phyloP scores from a whole-genome alignment of 2,888 invertebrate species.

The Brassicogethes aeneus region DNA sequence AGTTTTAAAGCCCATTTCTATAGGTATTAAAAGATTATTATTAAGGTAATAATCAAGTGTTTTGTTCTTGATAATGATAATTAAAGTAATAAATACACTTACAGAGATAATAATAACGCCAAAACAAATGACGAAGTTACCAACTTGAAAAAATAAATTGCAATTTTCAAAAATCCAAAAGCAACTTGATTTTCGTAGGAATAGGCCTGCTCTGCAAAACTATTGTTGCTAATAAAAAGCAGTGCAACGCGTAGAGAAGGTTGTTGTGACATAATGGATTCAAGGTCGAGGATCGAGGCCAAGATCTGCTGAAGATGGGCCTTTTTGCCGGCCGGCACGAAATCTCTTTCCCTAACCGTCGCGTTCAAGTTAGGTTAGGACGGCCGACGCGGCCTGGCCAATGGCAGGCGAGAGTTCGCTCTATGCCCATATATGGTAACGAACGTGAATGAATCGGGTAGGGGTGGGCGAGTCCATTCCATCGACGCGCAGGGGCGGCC shows the following conservation, averaged over 20 bases:
- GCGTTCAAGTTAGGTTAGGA: conserved; percentile 35
- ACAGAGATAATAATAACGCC: too few relatives aligned
- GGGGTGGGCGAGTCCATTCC: conserved; percentile 41
- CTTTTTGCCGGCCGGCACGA: conserved; percentile 24
- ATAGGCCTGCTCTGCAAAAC: too few relatives aligned
- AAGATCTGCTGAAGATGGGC: conserved; percentile 18
- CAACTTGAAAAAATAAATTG: too few relatives aligned
- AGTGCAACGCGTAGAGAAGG: conserved; percentile 14
- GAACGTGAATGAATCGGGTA: conserved; percentile 52
- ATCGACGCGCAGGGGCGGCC: conserved; percentile 26
- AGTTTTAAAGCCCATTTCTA: too few relatives aligned
- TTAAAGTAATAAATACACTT: too few relatives aligned
- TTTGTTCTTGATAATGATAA: too few relatives aligned
- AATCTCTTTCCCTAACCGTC: conserved; percentile 18
- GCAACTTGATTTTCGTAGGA: too few relatives aligned
- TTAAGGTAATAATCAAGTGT: too few relatives aligned
- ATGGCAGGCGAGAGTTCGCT: conserved; percentile 56
- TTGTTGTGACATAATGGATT: conserved; percentile 31
- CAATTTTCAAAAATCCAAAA: too few relatives aligned
- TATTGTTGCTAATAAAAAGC: too few relatives aligned
- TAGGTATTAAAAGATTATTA: too few relatives aligned
- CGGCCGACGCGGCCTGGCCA: conserved; percentile 46
- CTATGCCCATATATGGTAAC: conserved; percentile 79
- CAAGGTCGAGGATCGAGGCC: conserved; percentile 36
- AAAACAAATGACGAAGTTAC: too few relatives aligned